Evolutionary conservation across 2,797 vertebrate species (phyloP), one percentile per base, ranked within the genome.

Genomic region (Onychomys arenicola): DNA sequence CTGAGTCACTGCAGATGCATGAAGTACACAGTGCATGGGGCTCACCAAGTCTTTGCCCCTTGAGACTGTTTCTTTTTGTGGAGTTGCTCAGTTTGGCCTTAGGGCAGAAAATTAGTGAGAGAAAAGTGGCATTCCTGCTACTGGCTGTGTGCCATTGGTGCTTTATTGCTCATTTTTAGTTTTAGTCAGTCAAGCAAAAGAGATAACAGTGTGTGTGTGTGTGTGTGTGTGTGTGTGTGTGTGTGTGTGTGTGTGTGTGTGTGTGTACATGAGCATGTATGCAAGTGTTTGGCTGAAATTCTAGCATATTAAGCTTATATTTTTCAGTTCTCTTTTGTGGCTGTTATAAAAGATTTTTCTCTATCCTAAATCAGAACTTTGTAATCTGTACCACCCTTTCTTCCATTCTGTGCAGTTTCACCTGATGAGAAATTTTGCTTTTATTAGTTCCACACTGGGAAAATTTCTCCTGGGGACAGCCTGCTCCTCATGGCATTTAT

Each of bases 361-460:
- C 19, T 9, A 7, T 49, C 27, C 12, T 1, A 2, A 94, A 21
- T 73, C 69, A 96, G 37, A 93, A 78, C 77, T 93, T 76, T 71
- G 37, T 34, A 61, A 57, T 89, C 91, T 75, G 34, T 43, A 25
- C 8, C 21, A 61, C 27, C 10, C 7, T 91, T 1, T 2, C 27
- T 37, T 95, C 73, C 80, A 40, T 75, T 46, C 29, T 93, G 37
- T 86, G 27, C 12, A 69, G 43, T 94, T 93, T 17, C 12, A 71
- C 5, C 40, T 92, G 84, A 83, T 49, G 23, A 96, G 89, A 13
- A 90, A 86, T 90, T 94, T 57, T 91, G 76, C 40, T 95, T 96
- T 96, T 96, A 91, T 95, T 93, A 93, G 49, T 93, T n/a, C 43
- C 63, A 89, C 34, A 67, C 59, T 87, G 76, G 90, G n/a, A 96